Base-by-base conservation (phyloP, 1,140 invertebrate genomes). In the Heliconius melpomene region DNA sequence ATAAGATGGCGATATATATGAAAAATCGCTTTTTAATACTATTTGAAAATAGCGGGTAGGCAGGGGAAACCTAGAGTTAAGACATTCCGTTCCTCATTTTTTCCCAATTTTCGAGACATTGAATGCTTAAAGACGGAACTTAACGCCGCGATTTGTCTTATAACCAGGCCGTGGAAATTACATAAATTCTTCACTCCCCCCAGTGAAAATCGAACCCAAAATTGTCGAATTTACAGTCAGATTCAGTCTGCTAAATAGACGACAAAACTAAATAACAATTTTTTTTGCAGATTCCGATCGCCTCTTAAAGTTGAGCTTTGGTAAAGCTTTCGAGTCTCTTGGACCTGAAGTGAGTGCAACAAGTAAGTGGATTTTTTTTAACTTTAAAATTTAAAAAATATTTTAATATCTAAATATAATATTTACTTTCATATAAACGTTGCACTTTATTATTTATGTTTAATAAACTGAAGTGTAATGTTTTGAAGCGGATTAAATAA, bases 271-370 rank as follows among this genome's bases (percentile, higher is more conserved):
- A 72, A 40, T n/a, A 5, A 46, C 54, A 79, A 40, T 81, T 66
- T 85, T 84, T 86, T 81, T 90, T 90, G 73, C 87, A 94, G 92
- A 94, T 90, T 92, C 92, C 1, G 92, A 94, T 81, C 91, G 92
- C 8, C 85, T 94, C 20, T 81, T 94, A 70, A 94, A 94, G 82
- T 79, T 94, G 36, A 94, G 92, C 81, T 94, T 94, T 77, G 92
- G 92, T 73, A 94, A 94, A 86, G 92, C 91, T 38, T 94, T 94
- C 73, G 92, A 94, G 78, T 94, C 92, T 18, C 87, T 94, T 5
- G 92, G 92, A 20, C 92, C 92, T 16, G 92, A 94, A 94, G 92
- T 94, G 7, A 94, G 92, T 84, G 92, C 92, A 76, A 94, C 92
- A 90, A 94, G 92, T 94, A 91, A 94, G 92, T 92, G 79, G 60